A percentile compares a stretch with the other conserved stretches of the same genome.
Evolutionary conservation across 2,888 invertebrate species (phyloP).

Genomic region (Litoditis marina): DNA sequence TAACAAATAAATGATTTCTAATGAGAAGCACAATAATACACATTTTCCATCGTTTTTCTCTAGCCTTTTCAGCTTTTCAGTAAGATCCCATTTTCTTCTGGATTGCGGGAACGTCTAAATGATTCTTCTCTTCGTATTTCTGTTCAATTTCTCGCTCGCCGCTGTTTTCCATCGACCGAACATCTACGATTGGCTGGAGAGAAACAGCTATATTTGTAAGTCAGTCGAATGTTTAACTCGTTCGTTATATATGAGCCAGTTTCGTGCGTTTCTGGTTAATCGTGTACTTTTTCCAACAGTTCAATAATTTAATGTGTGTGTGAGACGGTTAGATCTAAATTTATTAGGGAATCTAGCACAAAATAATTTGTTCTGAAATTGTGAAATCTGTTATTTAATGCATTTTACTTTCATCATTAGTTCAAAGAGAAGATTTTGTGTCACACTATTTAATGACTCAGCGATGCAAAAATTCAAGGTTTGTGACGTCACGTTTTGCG

Average conservation of each 20-base stretch:
- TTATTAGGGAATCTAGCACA: too few relatives aligned
- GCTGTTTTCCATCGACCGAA: conserved; percentile 8
- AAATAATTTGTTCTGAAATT: too few relatives aligned
- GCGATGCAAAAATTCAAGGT: not conserved
- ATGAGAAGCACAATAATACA: too few relatives aligned
- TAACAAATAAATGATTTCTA: too few relatives aligned
- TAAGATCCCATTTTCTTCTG: too few relatives aligned
- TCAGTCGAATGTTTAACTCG: not conserved
- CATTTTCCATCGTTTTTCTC: too few relatives aligned
- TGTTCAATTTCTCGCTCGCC: not conserved
- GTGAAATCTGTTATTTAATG: not conserved
- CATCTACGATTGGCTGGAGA: conserved; percentile 16
- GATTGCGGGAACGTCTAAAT: too few relatives aligned
- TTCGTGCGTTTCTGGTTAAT: not conserved
- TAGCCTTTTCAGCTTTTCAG: too few relatives aligned
- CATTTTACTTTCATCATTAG: not conserved
- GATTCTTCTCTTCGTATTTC: not conserved
- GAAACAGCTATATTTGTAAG: conserved; percentile 20
- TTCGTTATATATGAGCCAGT: not conserved
- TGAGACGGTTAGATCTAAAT: too few relatives aligned
- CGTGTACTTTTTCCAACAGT: not conserved
- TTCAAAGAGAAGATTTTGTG: not conserved
- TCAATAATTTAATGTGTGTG: not conserved
- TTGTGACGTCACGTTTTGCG: not conserved
- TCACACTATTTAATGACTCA: not conserved